phyloP scores from a whole-genome alignment of 2,113 vertebrate genomes.

The Tenebrosternarchus preto region DNA sequence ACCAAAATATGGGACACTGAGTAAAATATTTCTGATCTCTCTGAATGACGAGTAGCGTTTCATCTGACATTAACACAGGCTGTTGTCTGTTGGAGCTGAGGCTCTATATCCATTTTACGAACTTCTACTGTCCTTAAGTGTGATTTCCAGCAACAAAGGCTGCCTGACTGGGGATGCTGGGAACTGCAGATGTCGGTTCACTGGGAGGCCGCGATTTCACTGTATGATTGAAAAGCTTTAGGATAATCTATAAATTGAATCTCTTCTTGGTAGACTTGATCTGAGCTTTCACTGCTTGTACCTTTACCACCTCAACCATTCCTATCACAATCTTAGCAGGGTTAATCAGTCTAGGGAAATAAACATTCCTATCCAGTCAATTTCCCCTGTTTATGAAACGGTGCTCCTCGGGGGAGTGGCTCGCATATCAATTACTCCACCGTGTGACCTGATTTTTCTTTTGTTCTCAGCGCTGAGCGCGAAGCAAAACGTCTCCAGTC shows the following conservation, averaged over 20 bases:
- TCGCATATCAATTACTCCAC: constrained; percentile 57
- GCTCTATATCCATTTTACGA: constrained; percentile 34
- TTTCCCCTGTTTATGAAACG: constrained; percentile 55
- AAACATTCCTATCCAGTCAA: constrained; percentile 53
- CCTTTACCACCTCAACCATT: constrained; percentile 32
- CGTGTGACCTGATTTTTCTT: constrained; percentile 49
- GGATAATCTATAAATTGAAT: constrained; percentile 48
- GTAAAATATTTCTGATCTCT: constrained; percentile 65
- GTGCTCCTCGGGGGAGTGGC: constrained; percentile 46
- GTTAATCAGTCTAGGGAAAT: constrained; percentile 53
- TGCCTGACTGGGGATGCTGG: neutral
- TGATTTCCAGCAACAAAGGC: constrained; percentile 5
- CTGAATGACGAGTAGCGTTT: constrained; percentile 60
- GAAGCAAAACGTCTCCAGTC: constrained; percentile 14
- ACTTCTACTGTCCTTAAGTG: constrained; percentile 20
- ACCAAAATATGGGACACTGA: constrained; percentile 64
- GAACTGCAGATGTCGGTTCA: neutral
- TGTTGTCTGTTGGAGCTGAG: constrained; percentile 53
- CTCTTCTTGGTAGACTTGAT: constrained; percentile 31
- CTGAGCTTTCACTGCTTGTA: constrained; percentile 19
- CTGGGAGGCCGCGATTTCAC: neutral
- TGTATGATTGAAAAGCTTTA: neutral
- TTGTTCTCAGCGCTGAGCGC: constrained; percentile 36
- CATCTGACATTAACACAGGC: constrained; percentile 58
- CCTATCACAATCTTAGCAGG: constrained; percentile 31